Percentiles rank a stretch among this genome's conserved stretches.
Conservation (phyloP, 2,888 invertebrate species). For the Drosophila quinaria region DNA sequence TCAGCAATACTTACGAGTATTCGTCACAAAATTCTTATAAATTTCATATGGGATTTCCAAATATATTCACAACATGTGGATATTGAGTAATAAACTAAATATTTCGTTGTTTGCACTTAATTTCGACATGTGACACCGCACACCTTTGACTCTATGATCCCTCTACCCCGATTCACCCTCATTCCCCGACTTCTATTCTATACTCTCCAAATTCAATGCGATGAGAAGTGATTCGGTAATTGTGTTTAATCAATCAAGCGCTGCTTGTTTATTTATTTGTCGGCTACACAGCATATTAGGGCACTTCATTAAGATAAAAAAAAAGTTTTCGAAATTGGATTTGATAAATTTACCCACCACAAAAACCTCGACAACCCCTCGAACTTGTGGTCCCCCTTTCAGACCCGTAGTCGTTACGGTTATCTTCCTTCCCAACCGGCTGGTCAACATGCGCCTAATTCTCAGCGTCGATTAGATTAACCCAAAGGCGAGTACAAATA, state of each 20-base stretch:
- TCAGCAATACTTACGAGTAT: too few species aligned
- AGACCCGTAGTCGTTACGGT: slow-evolving; percentile 55
- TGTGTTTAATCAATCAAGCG: slow-evolving; percentile 80
- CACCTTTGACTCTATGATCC: slow-evolving; percentile 1
- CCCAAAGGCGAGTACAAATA: slow-evolving; percentile 29
- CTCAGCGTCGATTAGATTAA: slow-evolving; percentile 80
- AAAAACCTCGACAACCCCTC: slow-evolving; percentile 25
- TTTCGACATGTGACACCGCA: slow-evolving; percentile 50
- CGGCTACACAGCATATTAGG: slow-evolving; percentile 52
- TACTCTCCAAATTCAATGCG: slow-evolving; percentile 1
- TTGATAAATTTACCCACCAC: slow-evolving; percentile 47
- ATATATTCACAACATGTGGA: background rate
- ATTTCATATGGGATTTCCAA: background rate
- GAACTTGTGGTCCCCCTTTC: background rate
- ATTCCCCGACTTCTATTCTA: slow-evolving; percentile 1
- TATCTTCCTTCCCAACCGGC: slow-evolving; percentile 60
- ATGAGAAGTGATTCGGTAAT: slow-evolving; percentile 63
- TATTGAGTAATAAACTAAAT: slow-evolving; percentile 21
- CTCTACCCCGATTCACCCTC: background rate
- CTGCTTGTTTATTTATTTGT: slow-evolving; percentile 58
- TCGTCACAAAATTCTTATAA: too few species aligned
- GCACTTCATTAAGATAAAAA: slow-evolving; percentile 78
- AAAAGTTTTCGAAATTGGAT: slow-evolving; percentile 74
- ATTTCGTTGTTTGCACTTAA: slow-evolving; percentile 17
- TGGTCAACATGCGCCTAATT: slow-evolving; percentile 71